phyloP scores from a whole-genome alignment of 2,113 vertebrate species.

The Dolichallabes microphthalmus region DNA sequence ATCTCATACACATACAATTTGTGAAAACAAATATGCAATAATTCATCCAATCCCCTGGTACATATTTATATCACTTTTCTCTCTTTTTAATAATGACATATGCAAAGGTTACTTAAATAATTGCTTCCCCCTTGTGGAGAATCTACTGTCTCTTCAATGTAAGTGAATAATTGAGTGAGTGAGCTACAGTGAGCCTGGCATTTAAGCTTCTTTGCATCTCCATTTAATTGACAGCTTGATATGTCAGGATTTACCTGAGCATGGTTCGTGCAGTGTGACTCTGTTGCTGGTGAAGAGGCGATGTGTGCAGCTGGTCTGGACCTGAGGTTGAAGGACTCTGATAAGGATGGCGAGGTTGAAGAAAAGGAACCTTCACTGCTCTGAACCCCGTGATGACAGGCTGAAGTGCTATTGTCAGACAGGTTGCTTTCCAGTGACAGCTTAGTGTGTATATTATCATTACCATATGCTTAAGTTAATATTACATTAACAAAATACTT shows the following conservation, averaged over 20 bases:
- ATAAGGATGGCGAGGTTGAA: conserved; percentile 57
- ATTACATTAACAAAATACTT: neutral
- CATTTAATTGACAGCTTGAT: neutral
- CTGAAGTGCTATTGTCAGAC: conserved; percentile 62
- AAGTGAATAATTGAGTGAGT: neutral
- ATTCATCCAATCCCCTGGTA: neutral
- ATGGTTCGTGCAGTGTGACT: conserved; percentile 20
- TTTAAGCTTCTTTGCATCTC: neutral
- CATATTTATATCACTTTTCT: neutral
- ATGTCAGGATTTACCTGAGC: conserved; percentile 32
- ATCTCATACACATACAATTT: neutral
- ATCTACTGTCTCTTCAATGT: neutral
- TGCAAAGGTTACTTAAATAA: neutral
- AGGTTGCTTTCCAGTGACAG: conserved; percentile 70
- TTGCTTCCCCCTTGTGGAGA: conserved; percentile 4
- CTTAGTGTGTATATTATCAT: conserved; percentile 50
- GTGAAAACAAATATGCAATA: neutral
- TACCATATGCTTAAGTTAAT: neutral
- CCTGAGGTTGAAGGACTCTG: conserved; percentile 37
- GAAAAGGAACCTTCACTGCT: conserved; percentile 59
- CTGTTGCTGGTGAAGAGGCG: conserved; percentile 37
- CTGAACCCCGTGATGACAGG: conserved; percentile 57
- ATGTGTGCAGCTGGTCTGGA: conserved; percentile 3
- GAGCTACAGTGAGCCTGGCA: neutral
- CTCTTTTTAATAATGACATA: neutral